Base-by-base conservation (phyloP, 2,113 vertebrate species). In the Bubo scandiacus region DNA sequence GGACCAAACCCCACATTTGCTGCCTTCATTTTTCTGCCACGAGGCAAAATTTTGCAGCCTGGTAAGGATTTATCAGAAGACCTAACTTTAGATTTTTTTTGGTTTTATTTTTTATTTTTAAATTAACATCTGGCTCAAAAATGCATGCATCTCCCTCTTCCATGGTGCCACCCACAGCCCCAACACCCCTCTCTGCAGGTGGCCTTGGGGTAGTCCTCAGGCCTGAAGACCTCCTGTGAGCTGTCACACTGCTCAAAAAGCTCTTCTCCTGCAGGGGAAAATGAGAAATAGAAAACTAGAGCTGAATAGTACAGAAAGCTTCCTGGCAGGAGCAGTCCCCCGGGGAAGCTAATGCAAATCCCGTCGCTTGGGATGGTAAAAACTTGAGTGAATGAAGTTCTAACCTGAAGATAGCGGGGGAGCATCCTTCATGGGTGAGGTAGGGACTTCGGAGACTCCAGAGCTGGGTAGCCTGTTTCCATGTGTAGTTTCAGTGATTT, bases 171-270 rank as follows among this genome's bases (percentile, higher is more conserved):
- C 26, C 42, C 0, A 1, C 23, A 77, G 55, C 26, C 42, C 30
- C 0, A 1, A 14, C 7, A 1, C 15, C 12, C n/a, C 26, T 75
- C 43, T 54, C 16, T 42, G 55, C 51, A 26, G 63, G 71, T 75
- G 88, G 92, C 88, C 79, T 83, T 92, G 91, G 94, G 87, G 79
- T 34, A 90, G 65, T 84, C 90, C 94, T 95, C 74, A 52, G 92
- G 90, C 86, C 88, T 51, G 71, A 34, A 92, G 88, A 90, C 75
- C 82, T 92, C 59, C 65, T 70, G 47, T 0, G 3, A 91, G 74
- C 85, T 90, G 82, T 92, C 90, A 84, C 1, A 0, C 88, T 84
- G 38, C 80, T 92, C 68, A 58, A 52, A 95, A 70, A 97, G 23
- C 86, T 88, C 54, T n/a, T 72, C 32, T 95, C 83, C 86, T 95